Evolutionary conservation across 2,797 vertebrate genomes (phyloP), one percentile per base, ranked within the genome.

Genomic region (Xenopus petersii): DNA sequence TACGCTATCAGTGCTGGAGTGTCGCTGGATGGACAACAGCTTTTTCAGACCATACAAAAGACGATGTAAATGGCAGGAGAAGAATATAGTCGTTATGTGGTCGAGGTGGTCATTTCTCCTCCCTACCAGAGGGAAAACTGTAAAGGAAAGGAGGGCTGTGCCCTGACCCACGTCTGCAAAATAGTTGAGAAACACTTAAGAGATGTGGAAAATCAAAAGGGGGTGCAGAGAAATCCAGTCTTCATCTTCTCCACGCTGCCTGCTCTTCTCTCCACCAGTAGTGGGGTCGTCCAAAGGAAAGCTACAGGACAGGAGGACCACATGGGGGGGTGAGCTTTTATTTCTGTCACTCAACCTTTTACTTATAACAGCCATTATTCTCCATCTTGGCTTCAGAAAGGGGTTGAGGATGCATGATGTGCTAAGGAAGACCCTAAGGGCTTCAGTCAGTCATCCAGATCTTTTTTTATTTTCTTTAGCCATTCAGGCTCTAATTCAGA

Each of bases 11-110:
- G 97, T 81, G 97, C 97, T 89, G 97, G 97, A 83, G 97, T 99
- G 88, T 98, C 97, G 77, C 89, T 95, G 89, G 97, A 98, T 89
- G 97, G 97, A 88, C 96, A 98, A 89, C 97, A 98, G 90, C 94
- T 99, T 92, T 99, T 98, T 93, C 97, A 98, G 92, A 98, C 97
- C 83, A 98, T 98, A 89, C 97, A 99, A 87, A 98, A 99, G 96
- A 98, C 97, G 97, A 92, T 99, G 97, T 94, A 98, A 98, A 94
- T 99, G 97, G 97, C 97, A 98, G 93, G 97, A 99, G 94, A 99
- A 99, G 93, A 98, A 97, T 94, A 99, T 98, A 77, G 94, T 98
- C 80, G 97, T 99, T 92, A 98, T 21, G 21, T 99, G 97, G 97
- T 98, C 83, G 97, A 99, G 77, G 97, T 98, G 62, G 89, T 98